Base-by-base conservation (phyloP, 1,140 invertebrate genomes). In the Schmidtea mediterranea region DNA sequence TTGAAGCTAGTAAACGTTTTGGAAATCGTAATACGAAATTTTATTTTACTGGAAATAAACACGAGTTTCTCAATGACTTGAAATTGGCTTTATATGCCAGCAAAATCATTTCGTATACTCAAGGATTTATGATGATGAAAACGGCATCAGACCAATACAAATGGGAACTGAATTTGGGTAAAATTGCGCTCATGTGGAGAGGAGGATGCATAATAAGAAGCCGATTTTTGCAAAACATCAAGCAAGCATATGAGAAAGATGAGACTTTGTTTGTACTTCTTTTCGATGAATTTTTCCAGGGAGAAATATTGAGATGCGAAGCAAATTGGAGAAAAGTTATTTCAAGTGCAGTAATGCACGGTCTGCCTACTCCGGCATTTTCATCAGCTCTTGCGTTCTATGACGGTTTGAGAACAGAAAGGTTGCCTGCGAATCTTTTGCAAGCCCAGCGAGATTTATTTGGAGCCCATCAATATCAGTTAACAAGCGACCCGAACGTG, bases 101-200 rank as follows among this genome's bases (percentile, higher is more conserved):
- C 32, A 98, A 98, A 68, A 89, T 98, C 53, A 82, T 97, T 39
- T 95, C 86, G 0, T 98, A 98, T 59, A 82, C 92, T 1, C 92
- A 98, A 72, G 92, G 92, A 0, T 98, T 97, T 59, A 98, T 98
- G 92, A 67, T 97, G 43, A 70, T 98, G 55, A 71, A 81, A 40
- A 84, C 94, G 67, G 87, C 89, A 21, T 86, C 86, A 1, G 77
- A 78, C 56, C 71, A 78, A 50, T 77, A 86, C 55, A 74, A 76
- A 0, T 98, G 90, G 92, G 78, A 86, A 49, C 69, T 98, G 13
- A 95, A 98, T 66, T 90, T 94, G 59, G 90, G 90, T 43, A 81
- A 80, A 32, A 94, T 98, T 57, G 90, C 92, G 13, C 68, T 97
- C 0, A 98, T 98, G 90, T 98, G 92, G 92, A 73, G 90, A 54